Evolutionary conservation across 2,797 vertebrate species (phyloP).

Genomic region (Sebastes variabilis): DNA sequence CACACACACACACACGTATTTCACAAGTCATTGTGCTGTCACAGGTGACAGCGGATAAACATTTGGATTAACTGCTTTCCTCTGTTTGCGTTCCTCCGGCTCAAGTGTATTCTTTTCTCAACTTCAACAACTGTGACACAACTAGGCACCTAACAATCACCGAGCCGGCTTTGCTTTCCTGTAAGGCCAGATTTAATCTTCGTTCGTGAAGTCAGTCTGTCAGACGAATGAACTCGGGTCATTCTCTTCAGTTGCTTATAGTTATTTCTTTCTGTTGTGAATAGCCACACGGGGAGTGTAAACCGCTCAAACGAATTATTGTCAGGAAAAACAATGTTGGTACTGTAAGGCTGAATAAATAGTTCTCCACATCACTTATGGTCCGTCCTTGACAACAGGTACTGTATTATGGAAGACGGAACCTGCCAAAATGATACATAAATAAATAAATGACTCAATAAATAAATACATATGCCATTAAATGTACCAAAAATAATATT

Average conservation of each 20-base stretch:
- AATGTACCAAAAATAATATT: no score
- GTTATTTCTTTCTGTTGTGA: not conserved
- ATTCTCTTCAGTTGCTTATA: not conserved
- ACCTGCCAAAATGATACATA: no score
- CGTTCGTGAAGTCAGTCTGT: not conserved
- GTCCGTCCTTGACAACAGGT: not conserved
- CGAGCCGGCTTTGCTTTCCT: not conserved
- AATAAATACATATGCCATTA: no score
- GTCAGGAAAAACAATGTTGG: not conserved
- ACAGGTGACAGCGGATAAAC: conserved; percentile 65
- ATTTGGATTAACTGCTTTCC: conserved; percentile 52
- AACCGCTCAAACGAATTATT: not conserved
- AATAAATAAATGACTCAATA: no score
- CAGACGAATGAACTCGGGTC: not conserved
- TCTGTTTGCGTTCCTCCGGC: conserved; percentile 17
- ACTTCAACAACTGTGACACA: conserved; percentile 10
- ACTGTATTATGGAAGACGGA: not conserved
- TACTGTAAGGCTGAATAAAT: not conserved
- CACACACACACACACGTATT: not conserved
- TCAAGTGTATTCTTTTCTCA: conserved; percentile 5
- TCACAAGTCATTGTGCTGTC: conserved; percentile 46
- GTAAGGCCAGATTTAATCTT: not conserved
- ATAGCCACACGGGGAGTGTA: not conserved
- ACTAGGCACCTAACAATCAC: not conserved
- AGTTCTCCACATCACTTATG: not conserved